Percentiles rank a stretch among this genome's conserved stretches.
Evolutionary conservation across 2,797 vertebrate genomes (phyloP).

Genomic region (Scarus forsteni): DNA sequence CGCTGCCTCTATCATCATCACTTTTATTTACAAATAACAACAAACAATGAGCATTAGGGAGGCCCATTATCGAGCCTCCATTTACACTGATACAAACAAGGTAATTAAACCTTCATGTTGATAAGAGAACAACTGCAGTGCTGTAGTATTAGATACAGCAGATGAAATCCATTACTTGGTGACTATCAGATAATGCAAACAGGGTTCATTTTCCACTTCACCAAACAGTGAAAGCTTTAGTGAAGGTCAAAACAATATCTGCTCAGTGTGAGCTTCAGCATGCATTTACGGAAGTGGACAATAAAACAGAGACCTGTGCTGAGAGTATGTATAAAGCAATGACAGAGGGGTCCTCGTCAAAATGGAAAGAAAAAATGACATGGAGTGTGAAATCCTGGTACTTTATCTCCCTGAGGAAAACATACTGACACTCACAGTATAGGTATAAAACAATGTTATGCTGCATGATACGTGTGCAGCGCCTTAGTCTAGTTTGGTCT

Average conservation of each 20-base stretch:
- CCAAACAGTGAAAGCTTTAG: constrained; percentile 15
- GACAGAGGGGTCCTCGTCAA: too few species aligned
- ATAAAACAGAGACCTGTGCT: constrained; percentile 5
- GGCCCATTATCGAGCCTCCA: constrained; percentile 13
- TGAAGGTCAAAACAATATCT: constrained; percentile 26
- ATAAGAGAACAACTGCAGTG: constrained; percentile 2
- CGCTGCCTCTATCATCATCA: background rate
- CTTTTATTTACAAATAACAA: constrained; percentile 7
- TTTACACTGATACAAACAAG: constrained; percentile 37
- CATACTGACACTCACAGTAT: too few species aligned
- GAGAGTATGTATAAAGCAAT: too few species aligned
- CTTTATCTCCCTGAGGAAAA: too few species aligned
- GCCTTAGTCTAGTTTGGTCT: too few species aligned
- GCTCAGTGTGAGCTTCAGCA: constrained; percentile 12
- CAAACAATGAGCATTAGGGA: background rate
- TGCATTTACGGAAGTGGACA: background rate
- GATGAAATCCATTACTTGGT: constrained; percentile 46
- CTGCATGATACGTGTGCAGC: too few species aligned
- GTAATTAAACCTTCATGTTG: constrained; percentile 35
- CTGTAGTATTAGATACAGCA: constrained; percentile 32
- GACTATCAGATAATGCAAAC: constrained; percentile 50
- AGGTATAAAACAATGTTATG: too few species aligned
- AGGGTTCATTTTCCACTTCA: constrained; percentile 67
- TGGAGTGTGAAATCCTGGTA: too few species aligned
- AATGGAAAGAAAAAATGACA: too few species aligned